phyloP scores from a whole-genome alignment of 23 tunicate genomes.

The Ciona savignyi region DNA sequence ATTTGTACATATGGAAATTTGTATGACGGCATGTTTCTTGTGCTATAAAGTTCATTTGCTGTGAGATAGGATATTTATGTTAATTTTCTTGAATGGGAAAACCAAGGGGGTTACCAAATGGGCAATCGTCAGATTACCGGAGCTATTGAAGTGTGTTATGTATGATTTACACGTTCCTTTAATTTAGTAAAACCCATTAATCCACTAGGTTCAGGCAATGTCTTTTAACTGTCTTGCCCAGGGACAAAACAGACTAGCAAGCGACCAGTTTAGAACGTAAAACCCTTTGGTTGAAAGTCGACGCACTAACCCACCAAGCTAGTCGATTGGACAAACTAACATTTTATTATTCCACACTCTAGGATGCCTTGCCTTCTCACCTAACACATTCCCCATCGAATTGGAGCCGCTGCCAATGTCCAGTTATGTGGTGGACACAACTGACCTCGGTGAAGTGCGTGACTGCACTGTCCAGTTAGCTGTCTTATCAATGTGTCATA shows the following conservation, averaged over 20 bases:
- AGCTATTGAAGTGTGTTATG: too few relatives aligned
- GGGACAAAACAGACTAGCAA: too few relatives aligned
- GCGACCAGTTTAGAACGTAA: too few relatives aligned
- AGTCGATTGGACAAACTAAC: too few relatives aligned
- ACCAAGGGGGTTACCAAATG: too few relatives aligned
- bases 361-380: constrained; percentile 57
- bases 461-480: constrained; percentile 8
- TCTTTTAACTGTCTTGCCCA: neutral
- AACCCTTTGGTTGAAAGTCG: too few relatives aligned
- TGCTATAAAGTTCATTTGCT: neutral
- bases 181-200: neutral
- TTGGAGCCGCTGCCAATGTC: constrained; percentile 1
- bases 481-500: constrained; percentile 57
- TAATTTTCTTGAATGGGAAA: too few relatives aligned
- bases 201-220: neutral
- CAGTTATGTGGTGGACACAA: constrained; percentile 27
- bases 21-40: constrained; percentile 20
- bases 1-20: constrained; percentile 39
- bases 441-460: constrained; percentile 13
- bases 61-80: too few relatives aligned
- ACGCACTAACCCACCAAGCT: too few relatives aligned
- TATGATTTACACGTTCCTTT: too few relatives aligned
- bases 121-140: too few relatives aligned
- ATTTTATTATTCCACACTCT: neutral
- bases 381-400: constrained; percentile 43